A percentile compares a stretch with the other conserved stretches of the same genome.
phyloP scores from a whole-genome alignment of 2,113 vertebrate genomes.

The Sminthopsis crassicaudata region DNA sequence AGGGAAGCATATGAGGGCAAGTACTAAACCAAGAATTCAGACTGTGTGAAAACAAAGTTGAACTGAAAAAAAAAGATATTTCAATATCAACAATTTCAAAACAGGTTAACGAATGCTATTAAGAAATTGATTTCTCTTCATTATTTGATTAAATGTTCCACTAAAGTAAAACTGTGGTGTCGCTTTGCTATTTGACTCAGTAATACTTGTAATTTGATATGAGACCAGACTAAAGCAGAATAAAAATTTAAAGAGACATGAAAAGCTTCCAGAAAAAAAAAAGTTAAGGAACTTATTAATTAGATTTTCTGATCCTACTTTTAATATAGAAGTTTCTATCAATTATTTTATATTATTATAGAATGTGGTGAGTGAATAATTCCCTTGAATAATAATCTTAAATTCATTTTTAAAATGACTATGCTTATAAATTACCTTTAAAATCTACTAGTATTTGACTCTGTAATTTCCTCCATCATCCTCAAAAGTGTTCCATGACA shows the following conservation, averaged over 20 bases:
- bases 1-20: conserved; percentile 59
- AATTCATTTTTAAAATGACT: background rate
- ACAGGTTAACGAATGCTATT: background rate
- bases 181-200: background rate
- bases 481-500: background rate
- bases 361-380: background rate
- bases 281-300: background rate
- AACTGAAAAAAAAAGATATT: background rate
- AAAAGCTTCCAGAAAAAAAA: background rate
- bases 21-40: conserved; percentile 35
- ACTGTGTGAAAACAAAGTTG: background rate
- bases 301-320: background rate
- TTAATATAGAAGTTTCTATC: background rate
- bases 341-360: background rate
- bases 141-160: background rate
- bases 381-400: background rate
- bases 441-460: background rate
- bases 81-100: background rate
- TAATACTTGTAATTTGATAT: background rate
- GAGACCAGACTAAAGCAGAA: background rate
- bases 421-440: background rate
- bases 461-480: background rate
- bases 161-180: background rate
- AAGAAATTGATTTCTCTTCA: background rate
- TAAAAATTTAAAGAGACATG: background rate